Conservation (phyloP, 2,797 vertebrate genomes). For the Epinephelus malabaricus region DNA sequence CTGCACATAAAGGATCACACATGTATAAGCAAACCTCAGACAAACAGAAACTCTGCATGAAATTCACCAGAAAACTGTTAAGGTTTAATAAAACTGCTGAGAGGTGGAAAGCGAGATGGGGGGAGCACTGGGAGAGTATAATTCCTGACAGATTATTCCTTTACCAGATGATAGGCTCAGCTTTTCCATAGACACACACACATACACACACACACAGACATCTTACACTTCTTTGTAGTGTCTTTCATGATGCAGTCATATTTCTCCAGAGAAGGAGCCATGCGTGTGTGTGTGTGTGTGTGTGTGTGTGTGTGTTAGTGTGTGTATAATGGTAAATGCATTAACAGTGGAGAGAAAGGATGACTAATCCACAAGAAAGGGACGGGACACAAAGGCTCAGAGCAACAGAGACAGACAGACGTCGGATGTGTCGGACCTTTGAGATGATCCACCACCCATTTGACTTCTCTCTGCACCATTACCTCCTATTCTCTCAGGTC, state of each 20-base stretch:
- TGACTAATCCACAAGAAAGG: conserved; percentile 42
- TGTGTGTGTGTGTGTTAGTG: conserved; percentile 19
- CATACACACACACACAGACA: conserved; percentile 43
- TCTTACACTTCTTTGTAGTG: conserved; percentile 59
- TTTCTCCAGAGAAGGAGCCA: conserved; percentile 40
- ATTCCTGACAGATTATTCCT: conserved; percentile 75
- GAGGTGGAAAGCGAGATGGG: conserved; percentile 56
- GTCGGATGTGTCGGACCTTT: conserved; percentile 43
- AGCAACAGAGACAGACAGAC: conserved; percentile 52
- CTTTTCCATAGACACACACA: conserved; percentile 76
- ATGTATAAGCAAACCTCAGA: conserved; percentile 57
- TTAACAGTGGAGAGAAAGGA: conserved; percentile 65
- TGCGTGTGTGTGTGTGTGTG: conserved; percentile 31
- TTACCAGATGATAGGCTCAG: conserved; percentile 80
- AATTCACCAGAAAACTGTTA: conserved; percentile 31
- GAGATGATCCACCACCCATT: conserved; percentile 31
- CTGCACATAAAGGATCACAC: conserved; percentile 47
- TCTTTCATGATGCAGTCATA: conserved; percentile 50
- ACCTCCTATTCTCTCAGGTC: conserved; percentile 23
- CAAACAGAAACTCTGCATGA: conserved; percentile 35
- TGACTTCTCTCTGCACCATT: conserved; percentile 49
- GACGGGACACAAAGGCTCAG: conserved; percentile 42
- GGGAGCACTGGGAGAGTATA: conserved; percentile 49
- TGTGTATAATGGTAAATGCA: conserved; percentile 67
- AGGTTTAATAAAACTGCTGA: conserved; percentile 57